Evolutionary conservation across 2,888 invertebrate species (phyloP).

Genomic region (Acrobasis suavella): DNA sequence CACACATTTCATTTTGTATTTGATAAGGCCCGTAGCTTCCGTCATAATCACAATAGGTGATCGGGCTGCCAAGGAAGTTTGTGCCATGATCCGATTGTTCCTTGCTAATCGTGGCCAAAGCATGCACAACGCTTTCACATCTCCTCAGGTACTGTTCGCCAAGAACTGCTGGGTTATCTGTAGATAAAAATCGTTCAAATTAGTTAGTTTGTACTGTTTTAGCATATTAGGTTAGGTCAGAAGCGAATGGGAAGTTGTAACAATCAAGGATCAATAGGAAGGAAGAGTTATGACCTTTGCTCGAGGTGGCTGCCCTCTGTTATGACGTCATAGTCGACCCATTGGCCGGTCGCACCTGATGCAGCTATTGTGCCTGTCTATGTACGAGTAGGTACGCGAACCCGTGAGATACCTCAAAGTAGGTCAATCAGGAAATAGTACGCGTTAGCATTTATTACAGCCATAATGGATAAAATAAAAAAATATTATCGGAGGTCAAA

Average conservation of each 20-base stretch:
- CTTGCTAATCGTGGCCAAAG: constrained; percentile 71
- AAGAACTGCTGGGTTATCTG: constrained; percentile 67
- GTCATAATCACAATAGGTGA: constrained; percentile 84
- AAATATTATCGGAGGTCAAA: too few relatives aligned
- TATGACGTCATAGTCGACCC: constrained; percentile 45
- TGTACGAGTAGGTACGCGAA: constrained; percentile 23
- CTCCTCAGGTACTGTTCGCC: constrained; percentile 84
- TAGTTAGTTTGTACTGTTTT: too few relatives aligned
- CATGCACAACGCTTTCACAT: constrained; percentile 85
- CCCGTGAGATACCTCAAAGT: constrained; percentile 35
- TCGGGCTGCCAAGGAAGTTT: constrained; percentile 72
- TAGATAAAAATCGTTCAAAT: constrained; percentile 25
- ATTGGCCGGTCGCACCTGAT: constrained; percentile 36
- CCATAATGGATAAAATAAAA: neutral
- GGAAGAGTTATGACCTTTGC: constrained; percentile 34
- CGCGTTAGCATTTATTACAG: neutral
- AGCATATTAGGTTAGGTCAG: constrained; percentile 11
- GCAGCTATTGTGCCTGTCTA: constrained; percentile 6
- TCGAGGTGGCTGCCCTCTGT: constrained; percentile 45
- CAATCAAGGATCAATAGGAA: constrained; percentile 37
- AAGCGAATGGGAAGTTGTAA: constrained; percentile 23
- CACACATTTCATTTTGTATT: constrained; percentile 81
- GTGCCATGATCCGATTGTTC: constrained; percentile 84
- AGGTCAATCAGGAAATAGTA: constrained; percentile 32
- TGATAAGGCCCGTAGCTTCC: constrained; percentile 84